Base-by-base conservation (phyloP, 30 jellyfish, hydroid and myxozoan genomes). In the Turritopsis dohrnii region DNA sequence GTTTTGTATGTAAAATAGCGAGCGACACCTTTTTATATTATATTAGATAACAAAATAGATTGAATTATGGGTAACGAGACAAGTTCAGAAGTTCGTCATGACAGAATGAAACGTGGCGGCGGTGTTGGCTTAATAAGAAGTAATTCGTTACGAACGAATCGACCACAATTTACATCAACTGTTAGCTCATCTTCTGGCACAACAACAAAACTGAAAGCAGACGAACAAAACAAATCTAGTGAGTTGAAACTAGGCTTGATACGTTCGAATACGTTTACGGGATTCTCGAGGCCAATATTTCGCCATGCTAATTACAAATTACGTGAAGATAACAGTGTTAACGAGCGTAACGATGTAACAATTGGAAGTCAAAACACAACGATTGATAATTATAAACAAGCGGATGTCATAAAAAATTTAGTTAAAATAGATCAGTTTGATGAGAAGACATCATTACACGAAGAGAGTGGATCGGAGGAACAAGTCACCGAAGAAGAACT, bases 21-120 rank as follows among this genome's bases (percentile, higher is more conserved):
- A 41, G 60, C 60, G 60, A 41, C 60, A 41, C 60, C 5, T 13
- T 5, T 13, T 41, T 41, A 41, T 41, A 3, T 41, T 41, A 5
- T 5, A 3, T 13, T 5, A 41, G 60, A 41, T 13, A 41, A 41
- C 9, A 41, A 41, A 41, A 13, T 41, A 41, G 60, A 41, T n/a
- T 8, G 30, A 27, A 69, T 69, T 69, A 69, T 69, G 77, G 77
- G 77, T n/a, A 69, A 69, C 77, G 77, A 69, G 28, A 27, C 77
- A 69, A 69, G 77, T 69, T n/a, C 77, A 69, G 77, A 69, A 69
- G 77, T 69, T 23, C 28, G 30, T n/a, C 31, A 27, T 23, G 77
- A 69, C 30, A 27, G 77, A 23, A 69, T n/a, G 77, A 23, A 1
- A 23, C 28, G 30, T 23, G 31, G 77, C 7, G 31, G 77, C 7